Evolutionary conservation across 2,888 invertebrate species (phyloP), one percentile per base, ranked within the genome.

Genomic region (Campopleginae sp.): DNA sequence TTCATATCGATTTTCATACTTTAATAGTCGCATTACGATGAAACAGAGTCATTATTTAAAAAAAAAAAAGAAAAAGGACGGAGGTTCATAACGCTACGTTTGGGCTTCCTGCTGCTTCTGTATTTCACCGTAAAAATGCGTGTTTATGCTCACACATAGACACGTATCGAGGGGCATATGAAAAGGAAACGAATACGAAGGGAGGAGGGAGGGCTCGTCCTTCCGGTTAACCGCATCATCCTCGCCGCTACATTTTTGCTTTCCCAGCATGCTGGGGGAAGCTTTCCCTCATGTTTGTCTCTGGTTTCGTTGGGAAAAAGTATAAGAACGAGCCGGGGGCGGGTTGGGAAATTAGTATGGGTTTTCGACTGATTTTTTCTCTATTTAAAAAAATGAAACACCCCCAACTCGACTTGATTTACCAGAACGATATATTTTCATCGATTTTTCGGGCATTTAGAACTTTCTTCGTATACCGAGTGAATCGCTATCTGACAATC

Each of bases 151-250:
- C 42, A 51, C 27, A 54, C 44, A 44, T 58, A 23, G 19, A 61
- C n/a, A 48, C 65, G 44, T 54, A 7, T 3, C 23, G 63, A 65
- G 71, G 31, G 46, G 65, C 65, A 23, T 23, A 23, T 27, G 63
- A 76, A 76, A 70, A 31, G 80, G 80, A 58, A 84, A 58, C 46
- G 48, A 70, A 70, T 44, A 54, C 51, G 14, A 68, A 48, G 38
- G 72, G 31, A 27, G 74, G 42, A n/a, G 72, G 27, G 23, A 66
- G 61, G 61, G 44, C 44, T 70, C 51, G 79, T 44, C 54, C 70
- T 83, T 80, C 79, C 75, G 63, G 75, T 44, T 79, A n/a, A n/a
- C n/a, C n/a, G n/a, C 63, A 70, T 75, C 70, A 51, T 70, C 23
- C 63, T 71, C 31, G 31, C 17, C 65, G 44, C 71, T 46, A 33